These are phyloP conservation scores for Corythornis leucogaster DNA, from an alignment of 2,797 vertebrate genomes.

Conservation along the genomic window DNA sequence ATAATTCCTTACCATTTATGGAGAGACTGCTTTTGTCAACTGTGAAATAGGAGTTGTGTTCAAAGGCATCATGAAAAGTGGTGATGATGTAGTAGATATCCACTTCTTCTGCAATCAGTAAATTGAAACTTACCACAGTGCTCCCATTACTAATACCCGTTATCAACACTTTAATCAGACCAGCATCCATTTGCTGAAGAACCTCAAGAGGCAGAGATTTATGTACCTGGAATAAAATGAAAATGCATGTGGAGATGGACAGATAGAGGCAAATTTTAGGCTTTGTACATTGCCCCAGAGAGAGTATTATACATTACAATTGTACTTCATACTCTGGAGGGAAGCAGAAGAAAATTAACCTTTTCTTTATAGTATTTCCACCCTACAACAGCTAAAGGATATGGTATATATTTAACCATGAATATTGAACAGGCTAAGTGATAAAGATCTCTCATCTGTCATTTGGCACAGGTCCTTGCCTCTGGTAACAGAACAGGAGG, in stretches of 20 bases:
- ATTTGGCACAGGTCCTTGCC: not conserved
- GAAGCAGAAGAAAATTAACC: not conserved
- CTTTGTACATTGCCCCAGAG: not conserved
- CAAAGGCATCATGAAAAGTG: constrained; percentile 75
- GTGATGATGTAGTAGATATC: constrained; percentile 67
- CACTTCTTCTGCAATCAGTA: constrained; percentile 70
- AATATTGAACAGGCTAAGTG: not conserved
- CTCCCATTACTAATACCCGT: constrained; percentile 78
- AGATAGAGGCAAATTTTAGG: not conserved
- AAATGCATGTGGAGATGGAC: not conserved
- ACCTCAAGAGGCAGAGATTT: constrained; percentile 69
- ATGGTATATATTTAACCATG: not conserved
- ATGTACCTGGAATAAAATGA: constrained; percentile 74
- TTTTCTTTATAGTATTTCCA: not conserved
- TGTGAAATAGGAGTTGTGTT: constrained; percentile 73
- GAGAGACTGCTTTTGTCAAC: constrained; percentile 71
- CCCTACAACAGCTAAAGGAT: not conserved
- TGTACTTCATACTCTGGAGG: not conserved
- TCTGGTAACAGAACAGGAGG: not conserved
- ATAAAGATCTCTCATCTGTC: not conserved
- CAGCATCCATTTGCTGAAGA: constrained; percentile 73
- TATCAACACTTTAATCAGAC: constrained; percentile 78
- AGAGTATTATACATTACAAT: not conserved
- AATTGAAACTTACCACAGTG: constrained; percentile 78
- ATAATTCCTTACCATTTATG: constrained; percentile 74